These are phyloP conservation scores for Atta cephalotes DNA, from an alignment of 1,140 invertebrate species.

Conservation along the genomic window DNA sequence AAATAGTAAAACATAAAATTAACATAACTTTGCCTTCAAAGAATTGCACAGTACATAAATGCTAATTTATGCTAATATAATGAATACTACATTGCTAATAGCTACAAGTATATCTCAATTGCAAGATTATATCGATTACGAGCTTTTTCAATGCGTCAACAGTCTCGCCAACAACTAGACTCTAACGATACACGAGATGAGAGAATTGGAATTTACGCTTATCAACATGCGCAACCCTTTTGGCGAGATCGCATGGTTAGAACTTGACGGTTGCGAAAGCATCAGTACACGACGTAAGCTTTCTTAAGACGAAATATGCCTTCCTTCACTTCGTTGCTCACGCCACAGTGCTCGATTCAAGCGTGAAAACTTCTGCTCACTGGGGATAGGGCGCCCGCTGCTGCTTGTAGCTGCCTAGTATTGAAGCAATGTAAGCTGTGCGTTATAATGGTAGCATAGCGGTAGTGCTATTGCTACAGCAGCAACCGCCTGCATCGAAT, in stretches of 20 bases:
- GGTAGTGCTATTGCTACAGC: slow-evolving; percentile 48
- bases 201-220: slow-evolving; percentile 35
- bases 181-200: background rate
- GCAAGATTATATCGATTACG: background rate
- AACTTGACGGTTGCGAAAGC: slow-evolving; percentile 44
- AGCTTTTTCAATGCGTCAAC: background rate
- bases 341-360: slow-evolving; percentile 45
- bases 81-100: too few relatives aligned
- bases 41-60: background rate
- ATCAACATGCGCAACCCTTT: slow-evolving; percentile 50
- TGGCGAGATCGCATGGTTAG: slow-evolving; percentile 18
- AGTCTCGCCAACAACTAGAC: slow-evolving; percentile 1
- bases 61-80: background rate
- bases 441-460: slow-evolving; percentile 58
- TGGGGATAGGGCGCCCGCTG: slow-evolving; percentile 60
- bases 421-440: slow-evolving; percentile 60
- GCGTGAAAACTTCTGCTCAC: slow-evolving; percentile 70
- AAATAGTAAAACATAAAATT: slow-evolving; percentile 7
- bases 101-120: background rate
- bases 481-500: slow-evolving; percentile 41
- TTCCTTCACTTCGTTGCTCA: slow-evolving; percentile 25
- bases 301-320: slow-evolving; percentile 59
- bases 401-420: slow-evolving; percentile 57
- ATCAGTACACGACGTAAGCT: slow-evolving; percentile 54
- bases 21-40: background rate